Evolutionary conservation across 1,140 invertebrate genomes (phyloP), one percentile per base, ranked within the genome.

Genomic region (Zaprionus ghesquierei): DNA sequence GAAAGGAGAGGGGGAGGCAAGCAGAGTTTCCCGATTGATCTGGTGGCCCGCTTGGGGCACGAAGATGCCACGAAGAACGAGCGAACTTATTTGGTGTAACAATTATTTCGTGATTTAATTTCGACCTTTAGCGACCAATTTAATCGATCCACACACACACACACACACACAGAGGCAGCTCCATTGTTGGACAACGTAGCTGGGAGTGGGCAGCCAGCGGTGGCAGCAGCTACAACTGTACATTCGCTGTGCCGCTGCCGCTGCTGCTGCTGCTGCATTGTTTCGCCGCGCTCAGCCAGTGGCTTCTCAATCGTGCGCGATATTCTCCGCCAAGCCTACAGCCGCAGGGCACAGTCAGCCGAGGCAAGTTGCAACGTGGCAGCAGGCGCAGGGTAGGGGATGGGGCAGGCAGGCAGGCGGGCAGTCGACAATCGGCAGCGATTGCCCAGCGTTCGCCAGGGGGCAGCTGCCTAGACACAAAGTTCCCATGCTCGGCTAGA

Each of bases 41-140:
- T 55, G 12, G n/a, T 9, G 0, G 3, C 8, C 18, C 13, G 53
- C 35, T 15, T 12, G 64, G 23, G 76, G 71, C 72, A 69, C 71
- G 60, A 75, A 77, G 81, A 81, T 81, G 44, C 55, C 69, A 64
- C 65, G 55, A 69, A 72, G 72, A 60, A 69, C 35, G 76, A 72
- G 89, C 61, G 77, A 89, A 89, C 84, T 89, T 89, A 89, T 89
- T 89, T 89, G 84, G 84, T 89, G 84, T 78, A 90, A 90, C 87
- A 90, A 87, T 90, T 90, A 86, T 90, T 90, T 90, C 87, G 87
- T 90, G 87, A 90, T 90, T 90, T 90, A 82, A 90, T 90, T 90
- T 90, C 87, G 87, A 90, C 87, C 87, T 90, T 90, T 90, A 90
- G 87, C 87, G 87, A 90, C 87, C 87, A 90, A 86, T 86, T 90